phyloP scores from a whole-genome alignment of 2,888 invertebrate species.

The Oscheius onirici region DNA sequence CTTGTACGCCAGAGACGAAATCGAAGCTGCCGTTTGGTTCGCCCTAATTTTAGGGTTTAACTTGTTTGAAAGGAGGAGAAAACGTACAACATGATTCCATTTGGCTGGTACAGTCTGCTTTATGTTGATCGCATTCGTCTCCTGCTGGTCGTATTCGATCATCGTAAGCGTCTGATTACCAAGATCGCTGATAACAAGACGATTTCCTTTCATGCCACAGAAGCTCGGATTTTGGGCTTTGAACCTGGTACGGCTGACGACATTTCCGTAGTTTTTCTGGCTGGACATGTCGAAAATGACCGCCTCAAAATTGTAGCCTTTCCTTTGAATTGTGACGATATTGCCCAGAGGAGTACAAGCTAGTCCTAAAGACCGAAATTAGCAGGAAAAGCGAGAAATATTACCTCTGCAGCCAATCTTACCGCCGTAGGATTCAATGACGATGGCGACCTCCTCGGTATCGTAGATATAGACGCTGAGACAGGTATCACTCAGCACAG shows the following conservation, averaged over 20 bases:
- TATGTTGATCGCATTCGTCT: neutral
- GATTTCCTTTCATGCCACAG: slow-evolving; percentile 19
- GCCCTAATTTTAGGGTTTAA: neutral
- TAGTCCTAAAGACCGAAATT: slow-evolving; percentile 10
- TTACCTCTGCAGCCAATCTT: slow-evolving; percentile 3
- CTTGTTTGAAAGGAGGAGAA: neutral
- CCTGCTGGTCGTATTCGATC: neutral
- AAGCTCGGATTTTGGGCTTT: slow-evolving; percentile 16
- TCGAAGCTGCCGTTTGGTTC: slow-evolving; percentile 34
- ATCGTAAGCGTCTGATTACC: slow-evolving; percentile 9
- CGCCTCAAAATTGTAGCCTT: neutral
- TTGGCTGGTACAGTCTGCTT: neutral
- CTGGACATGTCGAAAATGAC: neutral
- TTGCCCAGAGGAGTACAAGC: slow-evolving; percentile 20
- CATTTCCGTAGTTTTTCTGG: neutral
- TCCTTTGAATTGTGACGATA: slow-evolving; percentile 17
- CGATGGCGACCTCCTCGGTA: neutral
- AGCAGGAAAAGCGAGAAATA: neutral
- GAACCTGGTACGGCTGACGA: neutral
- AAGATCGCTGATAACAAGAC: slow-evolving; percentile 27
- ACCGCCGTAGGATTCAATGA: neutral
- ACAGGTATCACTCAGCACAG: slow-evolving; percentile 34
- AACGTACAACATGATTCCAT: slow-evolving; percentile 28
- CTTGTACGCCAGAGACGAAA: slow-evolving; percentile 44
- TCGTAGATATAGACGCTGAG: slow-evolving; percentile 14